Evolutionary conservation across 2,113 vertebrate genomes (phyloP).

Genomic region (Jaculus jaculus): DNA sequence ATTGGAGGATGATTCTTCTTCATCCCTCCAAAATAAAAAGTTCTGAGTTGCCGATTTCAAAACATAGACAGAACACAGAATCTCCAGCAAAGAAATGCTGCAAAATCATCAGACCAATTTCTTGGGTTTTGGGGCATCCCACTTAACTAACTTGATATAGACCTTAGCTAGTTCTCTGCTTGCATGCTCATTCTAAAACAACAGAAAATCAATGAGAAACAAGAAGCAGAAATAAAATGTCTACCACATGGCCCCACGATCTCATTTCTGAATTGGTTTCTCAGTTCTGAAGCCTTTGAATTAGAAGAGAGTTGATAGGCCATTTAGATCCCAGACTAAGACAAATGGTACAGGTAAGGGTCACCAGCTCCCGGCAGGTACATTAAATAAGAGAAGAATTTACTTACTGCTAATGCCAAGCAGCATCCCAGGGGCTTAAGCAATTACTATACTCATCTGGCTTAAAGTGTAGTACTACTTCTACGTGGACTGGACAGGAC

Average conservation of each 20-base stretch:
- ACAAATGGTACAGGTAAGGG: too few species aligned
- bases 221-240: background rate
- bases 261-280: background rate
- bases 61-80: background rate
- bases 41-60: background rate
- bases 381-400: too few species aligned
- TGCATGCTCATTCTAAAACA: background rate
- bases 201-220: background rate
- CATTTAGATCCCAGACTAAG: background rate
- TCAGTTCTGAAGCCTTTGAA: background rate
- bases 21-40: background rate
- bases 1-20: background rate
- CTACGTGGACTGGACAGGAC: background rate
- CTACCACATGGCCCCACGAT: background rate
- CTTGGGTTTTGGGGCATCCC: background rate
- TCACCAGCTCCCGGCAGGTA: too few species aligned
- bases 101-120: background rate
- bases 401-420: too few species aligned
- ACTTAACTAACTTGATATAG: background rate
- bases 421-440: too few species aligned
- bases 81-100: background rate
- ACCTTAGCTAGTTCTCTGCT: background rate
- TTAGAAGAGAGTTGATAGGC: background rate
- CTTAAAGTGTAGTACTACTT: background rate
- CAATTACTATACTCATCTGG: too few species aligned